These are phyloP conservation scores for Drosophila kepulauana DNA, from an alignment of 1,140 invertebrate species.

Conservation along the genomic window DNA sequence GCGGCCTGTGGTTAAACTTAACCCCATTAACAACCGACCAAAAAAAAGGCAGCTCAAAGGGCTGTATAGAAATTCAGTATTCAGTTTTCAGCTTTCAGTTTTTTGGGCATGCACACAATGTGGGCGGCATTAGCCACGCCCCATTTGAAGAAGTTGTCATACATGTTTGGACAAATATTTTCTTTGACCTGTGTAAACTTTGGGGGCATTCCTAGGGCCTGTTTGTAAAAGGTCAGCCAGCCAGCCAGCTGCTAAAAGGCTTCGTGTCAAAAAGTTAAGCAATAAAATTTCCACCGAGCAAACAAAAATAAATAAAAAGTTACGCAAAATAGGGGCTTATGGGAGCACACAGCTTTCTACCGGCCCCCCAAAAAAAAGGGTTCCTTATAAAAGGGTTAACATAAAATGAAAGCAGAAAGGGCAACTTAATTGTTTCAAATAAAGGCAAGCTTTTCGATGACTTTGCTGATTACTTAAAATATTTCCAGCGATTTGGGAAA, in stretches of 20 bases:
- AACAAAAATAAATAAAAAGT: slow-evolving; percentile 40
- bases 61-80: slow-evolving; percentile 40
- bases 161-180: slow-evolving; percentile 70
- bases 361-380: slow-evolving; percentile 1
- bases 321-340: slow-evolving; percentile 14
- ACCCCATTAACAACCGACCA: slow-evolving; percentile 21
- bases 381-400: not conserved
- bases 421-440: slow-evolving; percentile 26
- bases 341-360: slow-evolving; percentile 17
- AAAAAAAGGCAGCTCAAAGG: slow-evolving; percentile 19
- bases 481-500: not conserved
- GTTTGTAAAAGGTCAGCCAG: slow-evolving; percentile 56
- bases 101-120: slow-evolving; percentile 41
- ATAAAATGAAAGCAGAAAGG: not conserved
- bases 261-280: slow-evolving; percentile 65
- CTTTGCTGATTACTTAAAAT: not conserved
- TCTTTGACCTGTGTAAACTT: slow-evolving; percentile 77
- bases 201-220: slow-evolving; percentile 57
- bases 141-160: slow-evolving; percentile 61
- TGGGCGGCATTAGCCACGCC: slow-evolving; percentile 45
- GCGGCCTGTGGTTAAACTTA: slow-evolving; percentile 42
- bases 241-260: slow-evolving; percentile 60
- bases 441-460: not conserved
- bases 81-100: not conserved
- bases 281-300: slow-evolving; percentile 58